Evolutionary conservation across 2,888 invertebrate genomes (phyloP).

Genomic region (Maniola hyperantus): DNA sequence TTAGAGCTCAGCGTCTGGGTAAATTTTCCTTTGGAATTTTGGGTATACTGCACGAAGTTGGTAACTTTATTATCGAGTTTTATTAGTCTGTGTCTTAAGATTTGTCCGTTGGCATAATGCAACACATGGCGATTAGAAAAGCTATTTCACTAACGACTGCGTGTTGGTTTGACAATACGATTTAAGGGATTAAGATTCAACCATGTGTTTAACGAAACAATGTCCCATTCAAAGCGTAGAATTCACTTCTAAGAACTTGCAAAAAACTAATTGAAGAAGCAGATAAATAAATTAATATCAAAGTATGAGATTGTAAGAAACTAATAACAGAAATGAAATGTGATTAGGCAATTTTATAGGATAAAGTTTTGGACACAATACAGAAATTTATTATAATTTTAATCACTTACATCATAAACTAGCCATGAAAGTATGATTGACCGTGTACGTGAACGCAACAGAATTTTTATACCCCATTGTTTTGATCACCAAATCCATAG

Average conservation of each 20-base stretch:
- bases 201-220: not conserved
- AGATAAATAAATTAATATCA: too few relatives aligned
- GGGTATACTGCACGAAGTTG: conserved; percentile 16
- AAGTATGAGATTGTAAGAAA: too few relatives aligned
- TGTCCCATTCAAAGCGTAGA: too few relatives aligned
- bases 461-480: conserved; percentile 25
- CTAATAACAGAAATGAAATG: not conserved
- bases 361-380: not conserved
- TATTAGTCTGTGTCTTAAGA: conserved; percentile 40
- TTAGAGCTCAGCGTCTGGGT: conserved; percentile 1
- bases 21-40: not conserved
- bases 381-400: conserved; percentile 42
- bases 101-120: conserved; percentile 36
- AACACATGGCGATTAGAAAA: conserved; percentile 46
- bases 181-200: conserved; percentile 47
- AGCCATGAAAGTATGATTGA: conserved; percentile 24
- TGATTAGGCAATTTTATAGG: not conserved
- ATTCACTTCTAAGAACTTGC: too few relatives aligned
- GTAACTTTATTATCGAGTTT: conserved; percentile 1
- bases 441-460: conserved; percentile 28
- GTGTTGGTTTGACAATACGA: conserved; percentile 71
- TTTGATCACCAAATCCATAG: conserved; percentile 28
- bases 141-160: conserved; percentile 56
- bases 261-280: too few relatives aligned
- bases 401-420: conserved; percentile 14